Base-by-base conservation (phyloP, 2,797 vertebrate genomes). In the Rhincodon typus region DNA sequence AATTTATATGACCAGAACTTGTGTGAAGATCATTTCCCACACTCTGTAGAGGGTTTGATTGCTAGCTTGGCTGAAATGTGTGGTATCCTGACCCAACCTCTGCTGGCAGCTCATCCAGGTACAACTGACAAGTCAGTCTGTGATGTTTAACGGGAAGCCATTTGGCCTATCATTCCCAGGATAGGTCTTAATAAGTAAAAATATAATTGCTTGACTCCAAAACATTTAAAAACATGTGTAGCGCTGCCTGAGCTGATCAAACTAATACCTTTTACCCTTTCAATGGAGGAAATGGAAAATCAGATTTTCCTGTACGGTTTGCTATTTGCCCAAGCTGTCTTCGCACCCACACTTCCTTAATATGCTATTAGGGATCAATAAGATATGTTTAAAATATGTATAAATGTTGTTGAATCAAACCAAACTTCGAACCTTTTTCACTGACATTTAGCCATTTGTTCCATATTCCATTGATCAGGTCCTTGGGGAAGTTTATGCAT, bases 31-130 rank as follows among this genome's bases (percentile, higher is more conserved):
- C 34, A 69, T 69, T 93, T 93, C 69, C 23, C 90, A 93, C n/a
- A 69, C 57, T 12, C 23, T 38, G 69, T 62, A 69, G n/a, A 69
- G 21, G 21, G 7, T 66, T 67, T 93, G n/a, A 66, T 91, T 12
- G n/a, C 34, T 38, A 67, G 12, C 62, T 67, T 91, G n/a, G 69
- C 62, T 93, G 62, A 67, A 93, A 91, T 91, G 88, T 66, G 34
- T 91, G 57, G 19, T 91, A 91, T 93, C 66, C 90, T 93, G 62
- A 42, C 21, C 90, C 23, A n/a, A 93, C 90, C 90, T n/a, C n/a
- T 93, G 90, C 90, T 93, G 66, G 66, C 90, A 46, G 90, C n/a
- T 93, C 90, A 27, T 0, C 25, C n/a, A 38, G 19, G 21, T n/a
- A 93, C 30, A 93, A 23, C 90, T 93, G 90, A 69, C 19, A 93